Evolutionary conservation across 2,888 invertebrate species (phyloP).

Genomic region (Latrodectus hesperus): DNA sequence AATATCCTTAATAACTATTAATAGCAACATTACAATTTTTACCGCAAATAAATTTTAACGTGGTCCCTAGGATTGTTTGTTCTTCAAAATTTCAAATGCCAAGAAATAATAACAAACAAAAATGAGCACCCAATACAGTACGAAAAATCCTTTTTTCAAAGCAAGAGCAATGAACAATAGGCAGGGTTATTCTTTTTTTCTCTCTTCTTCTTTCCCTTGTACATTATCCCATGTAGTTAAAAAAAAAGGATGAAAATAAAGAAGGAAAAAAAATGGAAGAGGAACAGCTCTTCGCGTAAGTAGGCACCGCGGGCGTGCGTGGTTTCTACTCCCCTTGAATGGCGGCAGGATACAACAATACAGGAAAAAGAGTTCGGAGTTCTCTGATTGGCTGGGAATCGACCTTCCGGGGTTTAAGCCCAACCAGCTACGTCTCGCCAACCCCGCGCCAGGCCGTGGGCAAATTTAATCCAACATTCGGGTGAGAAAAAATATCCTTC

Average conservation of each 20-base stretch:
- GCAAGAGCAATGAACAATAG: slow-evolving; percentile 33
- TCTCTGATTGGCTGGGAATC: slow-evolving; percentile 59
- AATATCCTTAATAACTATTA: too few species aligned
- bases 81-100: slow-evolving; percentile 9
- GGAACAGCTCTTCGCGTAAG: slow-evolving; percentile 5
- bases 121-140: slow-evolving; percentile 22
- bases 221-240: slow-evolving; percentile 23
- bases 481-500: slow-evolving; percentile 53
- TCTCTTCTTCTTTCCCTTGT: slow-evolving; percentile 11
- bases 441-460: slow-evolving; percentile 49
- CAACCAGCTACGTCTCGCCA: slow-evolving; percentile 59
- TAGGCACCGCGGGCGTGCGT: slow-evolving; percentile 31
- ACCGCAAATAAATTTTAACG: not conserved
- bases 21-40: too few species aligned
- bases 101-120: slow-evolving; percentile 18
- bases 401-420: slow-evolving; percentile 65
- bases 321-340: slow-evolving; percentile 48
- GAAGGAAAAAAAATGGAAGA: slow-evolving; percentile 13
- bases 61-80: slow-evolving; percentile 1
- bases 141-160: slow-evolving; percentile 14
- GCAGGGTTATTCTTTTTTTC: slow-evolving; percentile 14
- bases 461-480: slow-evolving; percentile 67
- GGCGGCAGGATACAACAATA: slow-evolving; percentile 67
- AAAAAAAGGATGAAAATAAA: slow-evolving; percentile 4
- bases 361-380: slow-evolving; percentile 65